Conservation (phyloP, 2,113 vertebrate genomes). For the Pelmatolapia mariae region DNA sequence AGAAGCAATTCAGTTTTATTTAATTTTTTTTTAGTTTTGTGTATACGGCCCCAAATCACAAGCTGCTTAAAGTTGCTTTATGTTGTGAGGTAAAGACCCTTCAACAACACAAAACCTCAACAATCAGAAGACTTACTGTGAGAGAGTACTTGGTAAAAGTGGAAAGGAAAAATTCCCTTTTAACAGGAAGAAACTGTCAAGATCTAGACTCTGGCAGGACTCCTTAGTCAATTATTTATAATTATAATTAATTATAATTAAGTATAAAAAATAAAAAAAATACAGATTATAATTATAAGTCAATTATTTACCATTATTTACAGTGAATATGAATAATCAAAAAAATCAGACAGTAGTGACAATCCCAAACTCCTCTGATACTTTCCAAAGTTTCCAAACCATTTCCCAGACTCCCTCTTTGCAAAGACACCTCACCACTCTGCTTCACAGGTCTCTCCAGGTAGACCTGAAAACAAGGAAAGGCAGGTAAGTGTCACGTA, state of each 20-base stretch:
- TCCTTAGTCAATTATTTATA: background rate
- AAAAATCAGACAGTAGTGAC: background rate
- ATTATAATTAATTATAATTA: background rate
- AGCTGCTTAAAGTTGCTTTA: background rate
- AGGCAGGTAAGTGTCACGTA: background rate
- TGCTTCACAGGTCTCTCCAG: background rate
- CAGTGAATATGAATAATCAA: background rate
- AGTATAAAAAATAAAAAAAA: background rate
- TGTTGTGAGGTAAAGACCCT: background rate
- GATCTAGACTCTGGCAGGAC: background rate
- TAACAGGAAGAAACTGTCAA: background rate
- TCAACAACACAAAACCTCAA: background rate
- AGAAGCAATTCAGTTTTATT: background rate
- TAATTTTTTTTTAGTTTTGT: background rate
- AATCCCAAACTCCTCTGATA: background rate
- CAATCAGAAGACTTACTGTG: background rate
- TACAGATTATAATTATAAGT: background rate
- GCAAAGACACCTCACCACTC: background rate
- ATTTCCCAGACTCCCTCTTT: background rate
- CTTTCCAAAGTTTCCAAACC: background rate
- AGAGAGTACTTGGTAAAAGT: background rate
- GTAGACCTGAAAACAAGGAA: background rate
- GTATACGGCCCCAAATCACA: background rate
- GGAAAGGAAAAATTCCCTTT: background rate
- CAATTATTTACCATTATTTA: background rate